A percentile compares a stretch with the other conserved stretches of the same genome.
phyloP scores from a whole-genome alignment of 2,888 invertebrate species.

The Drosophila yooni region DNA sequence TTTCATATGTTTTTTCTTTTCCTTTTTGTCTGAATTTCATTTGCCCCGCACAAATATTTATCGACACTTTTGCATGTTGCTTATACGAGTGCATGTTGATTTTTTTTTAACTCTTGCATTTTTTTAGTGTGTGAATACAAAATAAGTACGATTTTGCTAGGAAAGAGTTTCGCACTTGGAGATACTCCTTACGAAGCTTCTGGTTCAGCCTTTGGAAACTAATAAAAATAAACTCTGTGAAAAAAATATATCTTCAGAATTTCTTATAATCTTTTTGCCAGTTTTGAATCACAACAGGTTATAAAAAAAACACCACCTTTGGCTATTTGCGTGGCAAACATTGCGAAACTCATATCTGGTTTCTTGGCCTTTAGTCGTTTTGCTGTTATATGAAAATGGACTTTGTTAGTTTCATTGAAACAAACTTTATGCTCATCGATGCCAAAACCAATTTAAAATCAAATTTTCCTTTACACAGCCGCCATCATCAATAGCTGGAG shows the following conservation, averaged over 20 bases:
- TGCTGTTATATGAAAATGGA: slow-evolving; percentile 52
- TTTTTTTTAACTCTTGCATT: slow-evolving; percentile 28
- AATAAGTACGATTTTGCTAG: neutral
- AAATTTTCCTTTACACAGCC: slow-evolving; percentile 60
- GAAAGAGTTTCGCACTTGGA: neutral
- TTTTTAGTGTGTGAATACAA: slow-evolving; percentile 15
- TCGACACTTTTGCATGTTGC: slow-evolving; percentile 52
- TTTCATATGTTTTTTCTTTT: slow-evolving; percentile 43
- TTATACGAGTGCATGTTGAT: slow-evolving; percentile 30
- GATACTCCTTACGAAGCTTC: neutral
- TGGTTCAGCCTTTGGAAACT: neutral
- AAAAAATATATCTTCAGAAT: neutral
- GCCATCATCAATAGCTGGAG: slow-evolving; percentile 1
- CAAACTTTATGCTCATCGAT: slow-evolving; percentile 62
- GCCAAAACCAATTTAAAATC: slow-evolving; percentile 77
- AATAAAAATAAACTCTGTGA: neutral
- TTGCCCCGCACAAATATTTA: slow-evolving; percentile 66
- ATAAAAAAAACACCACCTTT: slow-evolving; percentile 53
- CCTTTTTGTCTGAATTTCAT: slow-evolving; percentile 52
- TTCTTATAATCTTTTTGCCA: neutral
- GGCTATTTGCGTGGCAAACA: slow-evolving; percentile 65
- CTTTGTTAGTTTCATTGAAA: slow-evolving; percentile 66
- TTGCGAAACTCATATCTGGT: slow-evolving; percentile 42
- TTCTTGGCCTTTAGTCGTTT: slow-evolving; percentile 23
- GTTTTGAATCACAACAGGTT: neutral